Evolutionary conservation across 2,113 vertebrate genomes (phyloP), one percentile per base, ranked within the genome.

Genomic region (Alexandromys fortis): DNA sequence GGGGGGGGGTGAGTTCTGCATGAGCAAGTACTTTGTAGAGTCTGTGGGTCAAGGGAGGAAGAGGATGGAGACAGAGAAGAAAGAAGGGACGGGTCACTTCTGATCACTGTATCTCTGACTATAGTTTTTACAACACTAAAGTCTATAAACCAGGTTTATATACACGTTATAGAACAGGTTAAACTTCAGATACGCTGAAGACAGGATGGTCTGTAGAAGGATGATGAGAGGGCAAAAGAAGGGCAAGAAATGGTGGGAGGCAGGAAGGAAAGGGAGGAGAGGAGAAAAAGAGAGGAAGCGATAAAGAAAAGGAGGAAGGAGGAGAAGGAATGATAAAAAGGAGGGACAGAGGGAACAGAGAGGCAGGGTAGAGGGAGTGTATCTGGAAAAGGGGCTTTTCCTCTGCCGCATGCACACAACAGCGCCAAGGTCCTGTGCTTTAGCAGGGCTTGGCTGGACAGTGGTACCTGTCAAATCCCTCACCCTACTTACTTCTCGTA

Each of bases 381-480:
- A 42, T 17, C 28, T 5, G 45, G 12, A 24, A 24, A 58, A 35
- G 30, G 5, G 9, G 7, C 22, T 3, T 33, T 7, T 22, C 58
- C 11, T 82, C 52, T 45, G 21, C 7, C 28, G 12, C 17, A 16
- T 14, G 45, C 35, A 3, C 7, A 30, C 13, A 5, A 9, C 9
- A 12, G 21, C 10, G 0, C 0, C 0, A 47, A 0, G 0, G 0
- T 12, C 14, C 17, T 3, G 17, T n/a, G 26, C 9, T 7, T 5
- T 10, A 30, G 4, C 14, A n/a, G 30, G 14, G 13, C n/a, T 68
- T 4, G 0, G 1, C 2, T 0, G 77, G 17, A 45, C 3, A 2
- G 30, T 0, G 16, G 24, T 0, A 9, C 33, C 3, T 13, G 13
- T n/a, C 3, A 3, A 1, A 0, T 0, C 4, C 28, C 49, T 63